phyloP scores from a whole-genome alignment of 2,888 invertebrate genomes.

The Gastrophysa polygoni region DNA sequence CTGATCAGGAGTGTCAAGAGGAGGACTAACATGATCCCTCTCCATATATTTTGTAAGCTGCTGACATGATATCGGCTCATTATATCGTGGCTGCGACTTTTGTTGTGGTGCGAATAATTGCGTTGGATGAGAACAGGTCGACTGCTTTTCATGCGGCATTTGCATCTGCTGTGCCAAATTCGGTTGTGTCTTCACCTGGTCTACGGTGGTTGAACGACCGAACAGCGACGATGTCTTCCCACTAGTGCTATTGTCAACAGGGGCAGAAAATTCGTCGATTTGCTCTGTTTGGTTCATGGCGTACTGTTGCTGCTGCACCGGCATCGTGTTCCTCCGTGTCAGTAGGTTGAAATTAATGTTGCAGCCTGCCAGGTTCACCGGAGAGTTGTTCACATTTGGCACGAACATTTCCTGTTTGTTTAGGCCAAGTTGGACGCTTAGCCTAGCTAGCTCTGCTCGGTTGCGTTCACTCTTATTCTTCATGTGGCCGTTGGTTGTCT shows the following conservation, averaged over 20 bases:
- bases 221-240: slow-evolving; percentile 44
- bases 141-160: slow-evolving; percentile 54
- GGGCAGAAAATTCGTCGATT: slow-evolving; percentile 34
- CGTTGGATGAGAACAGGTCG: no score
- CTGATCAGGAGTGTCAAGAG: slow-evolving; percentile 27
- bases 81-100: no score
- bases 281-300: slow-evolving; percentile 21
- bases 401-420: slow-evolving; percentile 55
- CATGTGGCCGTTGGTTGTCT: slow-evolving; percentile 18
- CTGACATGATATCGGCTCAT: slow-evolving; percentile 73
- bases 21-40: slow-evolving; percentile 27
- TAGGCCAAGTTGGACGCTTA: slow-evolving; percentile 58
- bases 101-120: no score
- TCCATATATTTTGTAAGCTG: slow-evolving; percentile 69
- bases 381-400: slow-evolving; percentile 37
- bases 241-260: slow-evolving; percentile 43
- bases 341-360: slow-evolving; percentile 45
- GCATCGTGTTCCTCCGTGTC: slow-evolving; percentile 49
- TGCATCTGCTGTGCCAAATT: slow-evolving; percentile 21
- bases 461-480: slow-evolving; percentile 52
- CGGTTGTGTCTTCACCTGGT: slow-evolving; percentile 34
- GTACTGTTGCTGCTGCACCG: slow-evolving; percentile 40
- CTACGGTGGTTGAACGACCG: slow-evolving; percentile 48
- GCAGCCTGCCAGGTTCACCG: slow-evolving; percentile 43
- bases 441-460: slow-evolving; percentile 60